Percentiles rank a stretch among this genome's conserved stretches.
Evolutionary conservation across 2,888 invertebrate genomes (phyloP).

Genomic region (Chaetogeoica ovagalla): DNA sequence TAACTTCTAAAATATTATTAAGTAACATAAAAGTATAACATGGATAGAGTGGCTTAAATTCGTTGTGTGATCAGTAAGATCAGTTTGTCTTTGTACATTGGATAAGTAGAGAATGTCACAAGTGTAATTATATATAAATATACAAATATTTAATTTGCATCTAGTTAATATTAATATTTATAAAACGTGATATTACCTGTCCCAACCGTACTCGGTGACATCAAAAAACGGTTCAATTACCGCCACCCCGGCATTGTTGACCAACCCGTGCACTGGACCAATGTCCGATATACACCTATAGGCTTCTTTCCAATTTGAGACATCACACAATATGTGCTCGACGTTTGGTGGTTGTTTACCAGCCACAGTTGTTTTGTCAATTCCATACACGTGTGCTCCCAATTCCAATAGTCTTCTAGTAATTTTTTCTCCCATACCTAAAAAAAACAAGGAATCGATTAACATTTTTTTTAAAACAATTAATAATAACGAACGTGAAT

Average conservation of each 20-base stretch:
- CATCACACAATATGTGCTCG: slow-evolving; percentile 71
- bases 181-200: slow-evolving; percentile 64
- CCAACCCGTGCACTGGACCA: slow-evolving; percentile 75
- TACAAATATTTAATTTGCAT: too few species aligned
- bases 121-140: too few species aligned
- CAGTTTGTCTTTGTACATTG: too few species aligned
- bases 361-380: slow-evolving; percentile 63
- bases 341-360: slow-evolving; percentile 68
- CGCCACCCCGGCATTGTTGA: slow-evolving; percentile 85
- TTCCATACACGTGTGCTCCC: slow-evolving; percentile 3
- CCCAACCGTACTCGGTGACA: slow-evolving; percentile 69
- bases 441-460: background rate
- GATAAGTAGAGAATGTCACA: too few species aligned
- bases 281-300: slow-evolving; percentile 66
- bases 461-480: background rate
- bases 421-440: slow-evolving; percentile 33
- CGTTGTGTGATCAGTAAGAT: too few species aligned
- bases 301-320: slow-evolving; percentile 73
- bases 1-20: too few species aligned
- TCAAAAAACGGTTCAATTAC: slow-evolving; percentile 71
- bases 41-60: too few species aligned
- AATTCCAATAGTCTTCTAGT: background rate
- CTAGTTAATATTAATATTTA: background rate
- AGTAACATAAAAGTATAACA: too few species aligned
- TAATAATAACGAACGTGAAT: background rate